These are phyloP conservation scores for Adineta ricciae DNA, from an alignment of 2,888 invertebrate genomes.

Conservation along the genomic window DNA sequence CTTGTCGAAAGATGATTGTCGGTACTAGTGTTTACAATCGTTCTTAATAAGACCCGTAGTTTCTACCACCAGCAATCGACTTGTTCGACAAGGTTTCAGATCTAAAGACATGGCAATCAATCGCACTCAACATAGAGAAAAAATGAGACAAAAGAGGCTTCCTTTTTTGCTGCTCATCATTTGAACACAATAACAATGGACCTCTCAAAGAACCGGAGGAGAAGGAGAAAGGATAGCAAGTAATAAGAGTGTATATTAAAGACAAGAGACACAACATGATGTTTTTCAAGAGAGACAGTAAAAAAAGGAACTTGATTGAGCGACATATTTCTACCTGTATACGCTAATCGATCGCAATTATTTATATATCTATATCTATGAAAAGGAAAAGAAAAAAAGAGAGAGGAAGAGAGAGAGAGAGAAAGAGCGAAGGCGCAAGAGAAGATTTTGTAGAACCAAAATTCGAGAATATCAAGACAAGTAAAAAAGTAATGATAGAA, in stretches of 20 bases:
- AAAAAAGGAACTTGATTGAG: not conserved
- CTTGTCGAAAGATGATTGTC: not conserved
- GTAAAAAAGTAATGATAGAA: not conserved
- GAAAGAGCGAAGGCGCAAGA: not conserved
- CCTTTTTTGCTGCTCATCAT: constrained; percentile 12
- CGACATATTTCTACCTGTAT: not conserved
- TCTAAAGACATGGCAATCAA: not conserved
- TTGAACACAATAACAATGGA: constrained; percentile 7
- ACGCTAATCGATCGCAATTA: constrained; percentile 1
- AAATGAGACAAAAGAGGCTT: not conserved
- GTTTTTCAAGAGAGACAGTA: constrained; percentile 5
- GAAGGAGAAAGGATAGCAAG: not conserved
- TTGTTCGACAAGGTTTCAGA: constrained; percentile 19
- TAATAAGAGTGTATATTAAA: constrained; percentile 4
- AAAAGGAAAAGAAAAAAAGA: not conserved
- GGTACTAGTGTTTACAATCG: not conserved
- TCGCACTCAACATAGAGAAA: not conserved
- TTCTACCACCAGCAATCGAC: not conserved
- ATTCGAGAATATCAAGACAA: not conserved
- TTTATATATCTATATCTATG: not conserved
- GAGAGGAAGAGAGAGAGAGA: too few species aligned
- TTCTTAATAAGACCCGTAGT: not conserved
- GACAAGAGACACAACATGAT: not conserved
- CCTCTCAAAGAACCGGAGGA: not conserved
- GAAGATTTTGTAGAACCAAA: not conserved